Percentiles rank a stretch among this genome's conserved stretches.
These are phyloP conservation scores for Antedon bifida DNA, from an alignment of 35 echinoderm and acorn worm species.

Conservation along the genomic window DNA sequence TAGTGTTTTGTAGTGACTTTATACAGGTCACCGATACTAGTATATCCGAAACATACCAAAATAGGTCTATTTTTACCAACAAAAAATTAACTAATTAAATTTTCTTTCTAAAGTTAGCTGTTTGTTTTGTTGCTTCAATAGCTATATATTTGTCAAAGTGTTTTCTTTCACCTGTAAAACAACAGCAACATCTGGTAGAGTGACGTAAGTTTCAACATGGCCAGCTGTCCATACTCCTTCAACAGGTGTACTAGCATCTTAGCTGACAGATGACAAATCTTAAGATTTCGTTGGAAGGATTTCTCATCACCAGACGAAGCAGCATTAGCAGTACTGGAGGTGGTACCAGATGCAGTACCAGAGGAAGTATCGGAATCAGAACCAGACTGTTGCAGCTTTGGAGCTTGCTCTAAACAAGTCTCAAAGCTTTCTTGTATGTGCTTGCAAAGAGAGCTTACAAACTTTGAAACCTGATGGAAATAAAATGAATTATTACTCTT, in stretches of 20 bases:
- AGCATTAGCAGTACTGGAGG: no score
- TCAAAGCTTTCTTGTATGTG: conserved; percentile 57
- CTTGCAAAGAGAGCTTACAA: conserved; percentile 34
- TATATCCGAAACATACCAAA: no score
- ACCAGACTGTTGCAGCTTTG: no score
- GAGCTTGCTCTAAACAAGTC: conserved; percentile 45
- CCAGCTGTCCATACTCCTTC: conserved; percentile 55
- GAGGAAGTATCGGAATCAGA: background rate
- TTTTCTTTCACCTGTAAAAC: conserved; percentile 42
- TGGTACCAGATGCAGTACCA: background rate
- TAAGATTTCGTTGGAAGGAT: conserved; percentile 55
- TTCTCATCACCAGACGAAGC: conserved; percentile 46
- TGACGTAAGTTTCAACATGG: conserved; percentile 15
- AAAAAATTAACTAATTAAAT: no score
- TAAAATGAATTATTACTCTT: background rate
- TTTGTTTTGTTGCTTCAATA: no score
- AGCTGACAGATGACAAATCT: conserved; percentile 60
- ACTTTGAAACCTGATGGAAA: background rate
- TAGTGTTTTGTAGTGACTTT: no score
- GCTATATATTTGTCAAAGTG: no score
- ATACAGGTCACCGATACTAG: no score
- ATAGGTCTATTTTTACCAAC: no score
- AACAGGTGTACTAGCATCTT: conserved; percentile 86
- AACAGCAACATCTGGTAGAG: conserved; percentile 28
- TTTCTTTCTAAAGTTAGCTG: no score